Evolutionary conservation across 1,140 invertebrate species (phyloP).

Genomic region (Trichomalopsis sarcophagae): DNA sequence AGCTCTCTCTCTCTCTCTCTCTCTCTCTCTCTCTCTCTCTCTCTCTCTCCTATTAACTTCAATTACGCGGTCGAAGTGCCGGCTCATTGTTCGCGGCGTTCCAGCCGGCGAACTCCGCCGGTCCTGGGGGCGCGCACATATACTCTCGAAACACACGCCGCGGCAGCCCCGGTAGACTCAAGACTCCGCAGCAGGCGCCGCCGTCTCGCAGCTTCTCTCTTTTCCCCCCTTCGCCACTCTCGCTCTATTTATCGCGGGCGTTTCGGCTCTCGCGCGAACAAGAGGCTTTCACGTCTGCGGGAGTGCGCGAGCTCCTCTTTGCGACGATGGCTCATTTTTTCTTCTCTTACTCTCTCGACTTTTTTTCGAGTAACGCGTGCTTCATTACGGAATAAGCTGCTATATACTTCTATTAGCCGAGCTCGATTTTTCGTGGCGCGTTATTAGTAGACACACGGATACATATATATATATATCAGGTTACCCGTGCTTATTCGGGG

Average conservation of each 20-base stretch:
- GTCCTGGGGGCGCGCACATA: not conserved
- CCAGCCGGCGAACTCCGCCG: slow-evolving; percentile 51
- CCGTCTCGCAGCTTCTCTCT: not conserved
- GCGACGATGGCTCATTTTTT: slow-evolving; percentile 29
- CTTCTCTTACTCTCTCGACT: not conserved
- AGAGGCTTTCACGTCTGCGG: slow-evolving; percentile 27
- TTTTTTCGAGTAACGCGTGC: no score
- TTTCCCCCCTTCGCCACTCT: slow-evolving; percentile 27
- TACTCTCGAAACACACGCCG: not conserved
- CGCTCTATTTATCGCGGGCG: slow-evolving; percentile 33
- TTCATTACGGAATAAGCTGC: no score
- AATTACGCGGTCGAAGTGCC: slow-evolving; percentile 59
- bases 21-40: slow-evolving; percentile 37
- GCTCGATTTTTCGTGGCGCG: not conserved
- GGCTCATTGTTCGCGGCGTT: slow-evolving; percentile 57
- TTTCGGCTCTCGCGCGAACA: slow-evolving; percentile 34
- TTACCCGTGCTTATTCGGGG: no score
- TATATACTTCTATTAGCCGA: slow-evolving; percentile 55
- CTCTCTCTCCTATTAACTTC: slow-evolving; percentile 58
- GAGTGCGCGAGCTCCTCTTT: not conserved
- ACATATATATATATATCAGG: no score
- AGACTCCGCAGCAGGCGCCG: not conserved
- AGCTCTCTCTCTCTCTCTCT: slow-evolving; percentile 2
- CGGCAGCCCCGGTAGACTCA: not conserved
- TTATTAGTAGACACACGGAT: no score